Conservation (phyloP, 2,888 invertebrate species). For the Netelia fuscicornis region DNA sequence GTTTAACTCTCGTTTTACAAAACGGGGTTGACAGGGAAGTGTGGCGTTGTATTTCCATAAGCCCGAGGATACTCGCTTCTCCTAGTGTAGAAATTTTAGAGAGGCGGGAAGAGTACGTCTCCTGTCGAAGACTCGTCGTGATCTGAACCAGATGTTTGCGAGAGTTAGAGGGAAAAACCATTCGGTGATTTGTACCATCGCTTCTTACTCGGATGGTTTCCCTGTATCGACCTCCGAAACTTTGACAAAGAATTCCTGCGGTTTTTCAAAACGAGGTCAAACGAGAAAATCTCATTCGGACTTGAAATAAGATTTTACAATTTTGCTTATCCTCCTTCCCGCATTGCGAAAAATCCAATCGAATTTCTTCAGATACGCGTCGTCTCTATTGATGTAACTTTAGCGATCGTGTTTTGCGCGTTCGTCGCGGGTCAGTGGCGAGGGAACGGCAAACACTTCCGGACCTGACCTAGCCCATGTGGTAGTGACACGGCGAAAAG, state of each 20-base stretch:
- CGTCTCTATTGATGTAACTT: constrained; percentile 27
- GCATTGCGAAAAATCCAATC: not conserved
- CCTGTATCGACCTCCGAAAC: constrained; percentile 29
- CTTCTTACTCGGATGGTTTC: constrained; percentile 10
- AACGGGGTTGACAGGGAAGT: constrained; percentile 10
- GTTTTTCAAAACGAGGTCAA: constrained; percentile 44
- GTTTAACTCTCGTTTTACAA: constrained; percentile 58
- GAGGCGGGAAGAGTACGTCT: constrained; percentile 30
- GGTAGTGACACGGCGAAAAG: constrained; percentile 20
- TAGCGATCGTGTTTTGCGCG: not conserved
- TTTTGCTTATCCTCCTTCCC: constrained; percentile 19
- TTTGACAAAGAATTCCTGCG: not conserved
- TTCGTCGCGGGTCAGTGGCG: constrained; percentile 22
- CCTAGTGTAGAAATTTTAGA: constrained; percentile 1
- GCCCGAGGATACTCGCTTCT: constrained; percentile 45
- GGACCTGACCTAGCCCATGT: constrained; percentile 24
- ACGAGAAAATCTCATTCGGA: constrained; percentile 2
- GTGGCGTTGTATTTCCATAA: constrained; percentile 42
- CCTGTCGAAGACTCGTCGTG: constrained; percentile 28
- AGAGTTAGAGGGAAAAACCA: constrained; percentile 57
- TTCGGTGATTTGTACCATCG: constrained; percentile 65
- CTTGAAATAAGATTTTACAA: constrained; percentile 23
- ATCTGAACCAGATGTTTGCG: constrained; percentile 64
- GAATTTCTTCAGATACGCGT: constrained; percentile 24
- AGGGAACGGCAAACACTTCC: constrained; percentile 3